Evolutionary conservation across 1,140 invertebrate genomes (phyloP), one percentile per base, ranked within the genome.

Genomic region (Drosophila gunungcola): DNA sequence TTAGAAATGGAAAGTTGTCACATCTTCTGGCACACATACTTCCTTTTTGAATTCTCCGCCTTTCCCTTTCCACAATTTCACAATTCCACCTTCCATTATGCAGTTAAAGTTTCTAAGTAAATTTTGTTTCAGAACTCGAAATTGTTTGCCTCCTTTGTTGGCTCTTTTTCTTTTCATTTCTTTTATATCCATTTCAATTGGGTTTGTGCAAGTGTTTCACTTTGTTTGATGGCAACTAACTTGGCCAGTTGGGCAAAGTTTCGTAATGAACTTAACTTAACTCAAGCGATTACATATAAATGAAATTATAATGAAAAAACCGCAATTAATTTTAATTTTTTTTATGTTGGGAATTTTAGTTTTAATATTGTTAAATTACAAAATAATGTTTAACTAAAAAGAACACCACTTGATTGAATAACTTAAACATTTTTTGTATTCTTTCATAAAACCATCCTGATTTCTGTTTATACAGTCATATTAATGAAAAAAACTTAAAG

Each of bases 121-220:
- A 72, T 70, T 72, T 70, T n/a, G 34, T 36, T 55, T 55, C 49
- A 55, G 25, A 25, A 73, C 39, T 72, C 13, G 29, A 52, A 56
- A 49, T 51, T 72, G 68, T 70, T 41, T 70, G 65, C 68, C 41
- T 41, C 27, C 36, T 43, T 27, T 45, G 43, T 32, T 49, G 12
- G 58, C 63, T 55, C 63, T 55, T 9, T 6, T 25, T 48, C 60
- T 32, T 78, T 57, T 46, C 4, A 16, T 65, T 39, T 53, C 38
- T 48, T 67, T 39, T 49, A 29, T 70, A 69, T 34, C 13, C 68
- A 21, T 73, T 61, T 25, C 21, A 51, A 73, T 60, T 45, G 46
- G 34, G 69, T 80, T 80, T 80, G 77, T 69, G 62, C 77, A 80
- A 80, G 77, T 80, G 77, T 68, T 58, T 80, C 43, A 42, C 51